phyloP scores from a whole-genome alignment of 2,888 invertebrate species.

The Cephus spinipes region DNA sequence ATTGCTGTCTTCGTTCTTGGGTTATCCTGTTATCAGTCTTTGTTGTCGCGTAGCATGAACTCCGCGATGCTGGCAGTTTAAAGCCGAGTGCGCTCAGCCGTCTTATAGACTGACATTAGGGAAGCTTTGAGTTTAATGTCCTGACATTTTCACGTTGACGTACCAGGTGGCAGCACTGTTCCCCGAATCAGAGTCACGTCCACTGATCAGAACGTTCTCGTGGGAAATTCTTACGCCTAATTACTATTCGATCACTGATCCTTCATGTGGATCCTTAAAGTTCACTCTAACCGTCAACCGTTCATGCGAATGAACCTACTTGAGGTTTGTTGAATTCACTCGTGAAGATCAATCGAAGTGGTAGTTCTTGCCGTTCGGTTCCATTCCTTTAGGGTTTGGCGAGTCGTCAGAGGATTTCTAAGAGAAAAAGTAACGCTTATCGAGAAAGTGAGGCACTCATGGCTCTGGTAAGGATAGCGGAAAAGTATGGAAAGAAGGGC shows the following conservation, averaged over 20 bases:
- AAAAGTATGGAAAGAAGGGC: not conserved
- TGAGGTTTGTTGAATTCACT: not conserved
- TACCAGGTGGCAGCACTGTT: conserved; percentile 15
- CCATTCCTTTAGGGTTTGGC: not conserved
- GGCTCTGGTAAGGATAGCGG: not conserved
- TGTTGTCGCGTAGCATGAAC: not conserved
- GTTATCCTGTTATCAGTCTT: not conserved
- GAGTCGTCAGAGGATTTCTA: not conserved
- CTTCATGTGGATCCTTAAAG: conserved; percentile 30
- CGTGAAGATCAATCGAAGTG: not conserved
- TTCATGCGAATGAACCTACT: too few species aligned
- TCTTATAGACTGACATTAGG: conserved; percentile 39
- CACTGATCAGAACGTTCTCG: not conserved
- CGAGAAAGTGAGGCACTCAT: too few species aligned
- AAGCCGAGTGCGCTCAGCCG: conserved; percentile 26
- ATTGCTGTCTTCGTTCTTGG: not conserved
- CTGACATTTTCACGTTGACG: conserved; percentile 30
- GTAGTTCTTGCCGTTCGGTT: too few species aligned
- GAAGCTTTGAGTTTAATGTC: conserved; percentile 31
- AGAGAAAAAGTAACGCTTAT: not conserved
- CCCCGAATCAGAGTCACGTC: not conserved
- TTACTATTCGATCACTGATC: conserved; percentile 34
- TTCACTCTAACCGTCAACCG: conserved; percentile 28
- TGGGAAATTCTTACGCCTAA: conserved; percentile 19
- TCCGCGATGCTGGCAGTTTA: not conserved